phyloP scores from a whole-genome alignment of 2,113 vertebrate genomes.

The Aythya baeri region DNA sequence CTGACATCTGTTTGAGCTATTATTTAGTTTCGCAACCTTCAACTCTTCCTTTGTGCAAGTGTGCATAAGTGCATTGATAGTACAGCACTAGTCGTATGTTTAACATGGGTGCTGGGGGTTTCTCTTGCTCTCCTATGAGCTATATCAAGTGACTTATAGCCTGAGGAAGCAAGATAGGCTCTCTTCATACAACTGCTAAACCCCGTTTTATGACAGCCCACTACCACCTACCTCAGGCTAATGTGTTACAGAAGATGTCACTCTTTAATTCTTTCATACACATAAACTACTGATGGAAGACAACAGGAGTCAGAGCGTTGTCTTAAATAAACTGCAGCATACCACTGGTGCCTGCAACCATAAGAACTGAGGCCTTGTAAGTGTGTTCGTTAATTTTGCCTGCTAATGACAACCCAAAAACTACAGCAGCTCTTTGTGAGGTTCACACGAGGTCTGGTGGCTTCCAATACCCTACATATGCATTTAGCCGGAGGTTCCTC shows the following conservation, averaged over 20 bases:
- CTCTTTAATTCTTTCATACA: neutral
- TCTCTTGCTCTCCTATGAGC: neutral
- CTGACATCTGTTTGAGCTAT: neutral
- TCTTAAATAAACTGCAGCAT: neutral
- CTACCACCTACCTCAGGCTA: neutral
- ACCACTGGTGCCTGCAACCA: neutral
- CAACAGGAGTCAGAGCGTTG: neutral
- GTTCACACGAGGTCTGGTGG: neutral
- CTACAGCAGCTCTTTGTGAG: neutral
- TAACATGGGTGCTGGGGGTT: neutral
- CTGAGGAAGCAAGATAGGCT: neutral
- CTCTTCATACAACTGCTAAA: neutral
- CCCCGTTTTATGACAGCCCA: neutral
- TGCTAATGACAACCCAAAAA: neutral
- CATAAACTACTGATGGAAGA: neutral
- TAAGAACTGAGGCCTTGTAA: neutral
- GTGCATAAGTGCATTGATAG: neutral
- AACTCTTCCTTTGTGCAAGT: neutral
- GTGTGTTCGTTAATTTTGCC: neutral
- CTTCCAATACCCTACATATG: neutral
- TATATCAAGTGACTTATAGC: neutral
- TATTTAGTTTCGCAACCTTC: neutral
- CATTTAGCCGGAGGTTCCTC: neutral
- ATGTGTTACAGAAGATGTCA: neutral
- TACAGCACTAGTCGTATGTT: neutral